phyloP scores from a whole-genome alignment of 2,113 vertebrate species.

The Dermatemys mawii region DNA sequence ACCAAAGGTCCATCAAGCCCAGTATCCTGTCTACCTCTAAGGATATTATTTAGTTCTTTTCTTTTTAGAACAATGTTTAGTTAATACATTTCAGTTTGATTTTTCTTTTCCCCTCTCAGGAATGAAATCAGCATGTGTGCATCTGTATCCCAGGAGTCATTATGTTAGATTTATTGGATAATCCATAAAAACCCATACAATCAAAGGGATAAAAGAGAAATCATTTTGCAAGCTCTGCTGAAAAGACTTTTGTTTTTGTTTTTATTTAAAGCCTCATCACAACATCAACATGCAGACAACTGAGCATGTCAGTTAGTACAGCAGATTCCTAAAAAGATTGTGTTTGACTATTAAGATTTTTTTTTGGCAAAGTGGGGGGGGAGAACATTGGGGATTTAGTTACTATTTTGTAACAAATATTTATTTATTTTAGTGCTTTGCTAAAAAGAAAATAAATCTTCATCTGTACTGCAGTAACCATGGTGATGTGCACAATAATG shows the following conservation, averaged over 20 bases:
- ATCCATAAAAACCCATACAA: not conserved
- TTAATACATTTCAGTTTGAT: not conserved
- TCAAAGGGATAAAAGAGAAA: not conserved
- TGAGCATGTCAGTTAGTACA: not conserved
- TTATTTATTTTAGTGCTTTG: slow-evolving; percentile 27
- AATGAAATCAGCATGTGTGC: not conserved
- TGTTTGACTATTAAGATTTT: not conserved
- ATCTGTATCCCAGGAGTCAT: not conserved
- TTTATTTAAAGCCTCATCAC: not conserved
- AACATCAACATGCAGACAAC: not conserved
- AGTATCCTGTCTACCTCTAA: too few relatives aligned
- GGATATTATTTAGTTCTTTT: not conserved
- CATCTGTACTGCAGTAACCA: slow-evolving; percentile 52
- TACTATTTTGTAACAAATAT: slow-evolving; percentile 38
- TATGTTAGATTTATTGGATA: not conserved
- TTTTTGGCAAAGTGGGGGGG: not conserved
- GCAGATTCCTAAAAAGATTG: not conserved
- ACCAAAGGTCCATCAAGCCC: too few relatives aligned
- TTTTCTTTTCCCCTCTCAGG: not conserved
- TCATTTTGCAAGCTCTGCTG: slow-evolving; percentile 11
- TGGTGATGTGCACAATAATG: not conserved
- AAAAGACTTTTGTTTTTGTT: not conserved
- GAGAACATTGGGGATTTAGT: slow-evolving; percentile 21
- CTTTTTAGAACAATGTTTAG: not conserved
- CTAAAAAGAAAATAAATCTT: not conserved